A percentile compares a stretch with the other conserved stretches of the same genome.
These are phyloP conservation scores for Hymenochirus boettgeri DNA, from an alignment of 2,113 vertebrate species.

Conservation along the genomic window DNA sequence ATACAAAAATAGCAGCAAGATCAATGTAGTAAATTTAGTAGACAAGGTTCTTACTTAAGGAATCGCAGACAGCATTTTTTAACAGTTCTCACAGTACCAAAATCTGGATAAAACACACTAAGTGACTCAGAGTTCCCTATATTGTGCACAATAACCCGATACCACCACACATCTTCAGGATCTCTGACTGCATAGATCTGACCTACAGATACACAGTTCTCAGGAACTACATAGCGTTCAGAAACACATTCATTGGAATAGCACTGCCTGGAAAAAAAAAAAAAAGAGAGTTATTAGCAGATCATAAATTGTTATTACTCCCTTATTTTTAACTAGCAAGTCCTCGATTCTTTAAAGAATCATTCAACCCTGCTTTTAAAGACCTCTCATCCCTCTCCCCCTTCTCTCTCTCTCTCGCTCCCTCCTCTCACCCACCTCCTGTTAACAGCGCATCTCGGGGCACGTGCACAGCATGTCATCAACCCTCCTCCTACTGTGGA, in stretches of 20 bases:
- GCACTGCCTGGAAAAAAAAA: conserved; percentile 64
- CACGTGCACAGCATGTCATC: too few species aligned
- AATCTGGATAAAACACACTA: conserved; percentile 84
- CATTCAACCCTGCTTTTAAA: too few species aligned
- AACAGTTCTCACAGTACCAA: conserved; percentile 68
- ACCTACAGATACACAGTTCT: conserved; percentile 68
- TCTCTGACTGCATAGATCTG: conserved; percentile 76
- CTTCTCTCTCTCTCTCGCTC: too few species aligned
- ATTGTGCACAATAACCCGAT: conserved; percentile 78
- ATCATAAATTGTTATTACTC: too few species aligned
- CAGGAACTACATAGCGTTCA: conserved; percentile 73
- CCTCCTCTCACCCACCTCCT: too few species aligned
- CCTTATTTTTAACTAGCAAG: too few species aligned
- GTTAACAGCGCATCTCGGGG: too few species aligned
- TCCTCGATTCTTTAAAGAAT: too few species aligned
- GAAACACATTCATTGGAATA: conserved; percentile 74
- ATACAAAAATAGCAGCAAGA: too few species aligned
- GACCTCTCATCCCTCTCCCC: too few species aligned
- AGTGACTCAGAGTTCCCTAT: conserved; percentile 67
- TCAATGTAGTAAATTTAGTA: too few species aligned
- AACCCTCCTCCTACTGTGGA: too few species aligned
- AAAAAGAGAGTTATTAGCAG: conserved; percentile 5
- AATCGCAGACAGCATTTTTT: conserved; percentile 71
- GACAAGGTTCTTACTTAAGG: conserved; percentile 81
- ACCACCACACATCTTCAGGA: conserved; percentile 77